Evolutionary conservation across 2,113 vertebrate genomes (phyloP).

Genomic region (Bos indicus): DNA sequence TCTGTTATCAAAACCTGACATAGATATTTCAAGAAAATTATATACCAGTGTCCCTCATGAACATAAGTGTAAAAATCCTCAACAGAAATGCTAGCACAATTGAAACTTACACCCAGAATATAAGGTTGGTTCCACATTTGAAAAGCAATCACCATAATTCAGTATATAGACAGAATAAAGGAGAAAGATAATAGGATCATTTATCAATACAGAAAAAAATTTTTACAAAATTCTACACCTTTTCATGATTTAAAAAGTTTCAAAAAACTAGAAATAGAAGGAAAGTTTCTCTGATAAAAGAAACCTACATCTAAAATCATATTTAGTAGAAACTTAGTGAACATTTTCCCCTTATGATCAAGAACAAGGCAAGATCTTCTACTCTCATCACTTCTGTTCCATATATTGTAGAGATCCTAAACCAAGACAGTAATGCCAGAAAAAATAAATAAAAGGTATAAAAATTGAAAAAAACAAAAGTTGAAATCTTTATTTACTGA

Average conservation of each 20-base stretch:
- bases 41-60: neutral
- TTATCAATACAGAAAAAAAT: neutral
- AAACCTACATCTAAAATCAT: neutral
- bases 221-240: neutral
- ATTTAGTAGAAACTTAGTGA: neutral
- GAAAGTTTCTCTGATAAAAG: neutral
- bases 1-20: neutral
- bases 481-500: neutral
- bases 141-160: conserved; percentile 14
- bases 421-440: neutral
- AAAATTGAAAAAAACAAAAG: neutral
- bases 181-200: neutral
- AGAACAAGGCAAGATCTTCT: neutral
- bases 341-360: neutral
- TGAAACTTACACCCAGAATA: neutral
- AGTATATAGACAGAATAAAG: neutral
- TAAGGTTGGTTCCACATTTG: neutral
- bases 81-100: neutral
- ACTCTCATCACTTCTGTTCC: neutral
- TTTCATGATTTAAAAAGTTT: neutral
- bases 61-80: neutral
- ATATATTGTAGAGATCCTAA: neutral
- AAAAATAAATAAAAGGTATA: neutral
- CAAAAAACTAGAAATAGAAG: neutral
- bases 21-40: neutral